Base-by-base conservation (phyloP, 1,140 invertebrate genomes). In the Schmidtea mediterranea region DNA sequence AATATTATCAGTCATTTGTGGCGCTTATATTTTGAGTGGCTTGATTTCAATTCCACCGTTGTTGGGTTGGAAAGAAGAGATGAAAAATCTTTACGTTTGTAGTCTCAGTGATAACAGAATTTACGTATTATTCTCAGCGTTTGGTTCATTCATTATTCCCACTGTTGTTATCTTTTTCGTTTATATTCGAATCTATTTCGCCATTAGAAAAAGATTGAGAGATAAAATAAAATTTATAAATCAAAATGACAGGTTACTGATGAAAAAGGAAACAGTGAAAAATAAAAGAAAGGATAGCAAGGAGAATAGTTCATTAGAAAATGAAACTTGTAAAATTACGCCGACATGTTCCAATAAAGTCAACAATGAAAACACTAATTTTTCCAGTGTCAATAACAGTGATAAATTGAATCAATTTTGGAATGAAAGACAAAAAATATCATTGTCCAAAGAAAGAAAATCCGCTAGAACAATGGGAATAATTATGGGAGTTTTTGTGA, bases 381-480 rank as follows among this genome's bases (percentile, higher is more conserved):
- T 21, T 40, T 6, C 15, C 3, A 40, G n/a, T 21, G 15, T 8
- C 5, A 40, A 40, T 21, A 40, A 15, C 8, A 40, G 39, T 21
- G n/a, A 36, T 8, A 5, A 6, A 16, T 6, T n/a, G 3, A 46
- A 46, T 16, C 45, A 36, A 12, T 16, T 36, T 36, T 46, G 10
- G 46, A 22, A 37, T 40, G 23, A 48, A 18, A 55, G 53, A n/a
- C 60, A 60, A 39, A 45, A 57, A 16, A 55, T 58, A 43, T 54
- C 58, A 37, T 58, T 66, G 57, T 57, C 82, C 64, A 72, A 82
- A 54, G 84, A 92, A 66, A 83, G 90, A 65, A 90, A 92, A 70
- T 84, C 86, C 36, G 84, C 86, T 1, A 77, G 82, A 58, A 95
- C 86, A 18, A 69, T 94, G 46, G 83, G 83, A 36, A 86, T 89